Evolutionary conservation across 2,797 vertebrate genomes (phyloP), one percentile per base, ranked within the genome.

Genomic region (Mycteria americana): DNA sequence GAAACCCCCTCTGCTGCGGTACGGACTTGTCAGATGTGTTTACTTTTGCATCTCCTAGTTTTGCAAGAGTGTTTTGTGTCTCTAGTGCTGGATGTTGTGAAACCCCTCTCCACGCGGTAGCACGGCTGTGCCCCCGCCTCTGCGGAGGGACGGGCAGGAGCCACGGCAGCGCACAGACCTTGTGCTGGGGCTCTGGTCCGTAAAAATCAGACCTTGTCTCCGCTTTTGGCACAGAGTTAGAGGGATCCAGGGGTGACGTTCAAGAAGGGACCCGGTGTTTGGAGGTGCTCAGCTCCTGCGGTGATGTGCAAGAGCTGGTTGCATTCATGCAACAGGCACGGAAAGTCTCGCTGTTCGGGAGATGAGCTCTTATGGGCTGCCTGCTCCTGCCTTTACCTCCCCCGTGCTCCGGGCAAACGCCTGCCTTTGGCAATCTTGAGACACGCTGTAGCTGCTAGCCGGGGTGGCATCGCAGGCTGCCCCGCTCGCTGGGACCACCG

Each of bases 31-130:
- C 69, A 68, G 82, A 45, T 51, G 63, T 88, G 85, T 91, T 91
- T 89, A 33, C 85, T 93, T 94, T 81, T 78, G 24, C 82, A 59
- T 84, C 73, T 92, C 76, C 37, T 24, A 73, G 69, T 92, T 95
- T 80, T 92, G 79, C 75, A 84, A 68, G 85, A 88, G 57, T 13
- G 48, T 83, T 93, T 31, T 75, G 59, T 51, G 86, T 70, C 70
- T 85, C 39, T 39, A 35, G 59, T 2, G 8, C 79, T 88, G 27
- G 16, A 6, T 54, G 87, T 91, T 96, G 95, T 72, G 94, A 92
- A 97, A 92, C 23, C 48, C 33, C n/a, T 77, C 74, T 53, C 92
- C 57, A 23, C 0, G 13, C 3, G 7, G 60, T 15, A 27, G 43
- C 51, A 17, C 0, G 0, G 70, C 68, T 67, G 18, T 53, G 68